Base-by-base conservation (phyloP, 2,113 vertebrate genomes). In the Galemys pyrenaicus region DNA sequence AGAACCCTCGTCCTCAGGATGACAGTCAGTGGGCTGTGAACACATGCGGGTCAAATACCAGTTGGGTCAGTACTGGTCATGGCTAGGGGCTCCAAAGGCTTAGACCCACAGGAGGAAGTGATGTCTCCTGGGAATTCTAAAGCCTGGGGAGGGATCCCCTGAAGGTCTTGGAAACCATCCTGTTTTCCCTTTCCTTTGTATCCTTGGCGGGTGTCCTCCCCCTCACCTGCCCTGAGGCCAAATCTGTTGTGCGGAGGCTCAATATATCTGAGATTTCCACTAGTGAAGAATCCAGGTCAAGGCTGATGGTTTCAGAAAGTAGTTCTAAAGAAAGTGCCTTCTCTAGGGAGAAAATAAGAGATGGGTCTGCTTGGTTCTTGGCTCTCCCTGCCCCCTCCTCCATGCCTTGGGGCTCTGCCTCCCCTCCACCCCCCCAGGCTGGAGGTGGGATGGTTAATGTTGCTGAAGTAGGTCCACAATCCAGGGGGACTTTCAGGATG, bases 401-500 rank as follows among this genome's bases (percentile, higher is more conserved):
- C 84, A n/a, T n/a, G 49, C 85, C 46, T 1, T 15, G 87, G n/a
- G 65, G 54, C 93, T 84, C 9, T 54, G 41, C 92, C 96, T 96
- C 87, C 74, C 44, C 44, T 49, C 2, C 46, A 49, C 6, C 46
- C 12, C 8, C 46, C 8, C 2, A 12, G 46, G 46, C 46, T 13
- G 10, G 81, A 88, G 4, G 0, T 0, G 15, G 58, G 70, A 62
- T 75, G 41, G 24, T 65, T 68, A 19, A 22, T 0, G 35, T 0
- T 0, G 67, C 82, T 37, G 74, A 64, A 10, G 46, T 11, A 49
- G 46, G 12, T 13, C 46, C 46, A 12, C 46, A 7, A 44, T 49
- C 46, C 13, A 16, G 49, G 49, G 67, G 73, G 90, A 56, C 60
- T 26, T 68, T 77, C 65, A 11, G 90, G 94, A 96, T 78, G 86